Percentiles rank a stretch among this genome's conserved stretches.
phyloP scores from a whole-genome alignment of 2,797 vertebrate genomes.

The Hippocampus kuda region DNA sequence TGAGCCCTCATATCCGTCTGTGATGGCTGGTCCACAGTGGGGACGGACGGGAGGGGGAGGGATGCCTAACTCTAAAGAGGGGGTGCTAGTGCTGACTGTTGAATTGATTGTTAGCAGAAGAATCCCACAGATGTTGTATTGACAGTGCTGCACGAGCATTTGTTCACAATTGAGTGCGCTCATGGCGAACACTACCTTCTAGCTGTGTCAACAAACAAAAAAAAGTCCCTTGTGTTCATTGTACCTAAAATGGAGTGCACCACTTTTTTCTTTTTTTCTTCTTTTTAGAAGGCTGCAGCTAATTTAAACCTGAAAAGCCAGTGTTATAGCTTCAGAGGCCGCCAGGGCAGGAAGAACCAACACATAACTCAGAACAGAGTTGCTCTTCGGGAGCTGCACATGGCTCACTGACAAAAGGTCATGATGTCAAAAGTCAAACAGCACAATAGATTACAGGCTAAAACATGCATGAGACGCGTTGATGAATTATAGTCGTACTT shows the following conservation, averaged over 20 bases:
- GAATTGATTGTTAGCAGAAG: conserved; percentile 13
- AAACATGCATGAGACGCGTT: conserved; percentile 1
- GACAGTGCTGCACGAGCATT: not conserved
- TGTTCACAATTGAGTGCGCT: not conserved
- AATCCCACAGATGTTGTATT: conserved; percentile 19
- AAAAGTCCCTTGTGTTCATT: not conserved
- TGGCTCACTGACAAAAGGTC: conserved; percentile 32
- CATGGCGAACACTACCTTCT: conserved; percentile 43
- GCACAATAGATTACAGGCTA: conserved; percentile 18
- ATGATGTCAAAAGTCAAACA: conserved; percentile 33
- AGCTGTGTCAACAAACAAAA: conserved; percentile 30
- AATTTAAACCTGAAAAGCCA: conserved; percentile 64
- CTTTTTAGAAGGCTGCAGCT: conserved; percentile 46
- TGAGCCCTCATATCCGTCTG: conserved; percentile 49
- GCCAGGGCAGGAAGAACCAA: conserved; percentile 26
- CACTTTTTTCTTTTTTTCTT: no score
- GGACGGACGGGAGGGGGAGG: conserved; percentile 24
- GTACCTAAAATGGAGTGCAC: not conserved
- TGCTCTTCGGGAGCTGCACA: conserved; percentile 17
- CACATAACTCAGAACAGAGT: conserved; percentile 25
- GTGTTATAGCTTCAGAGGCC: conserved; percentile 33
- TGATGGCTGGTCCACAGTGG: conserved; percentile 48
- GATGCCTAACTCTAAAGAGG: conserved; percentile 6
- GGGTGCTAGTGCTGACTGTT: conserved; percentile 5
- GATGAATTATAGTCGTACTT: conserved; percentile 5